phyloP scores from a whole-genome alignment of 2,888 invertebrate species.

The Scelioninae gen. 2 region DNA sequence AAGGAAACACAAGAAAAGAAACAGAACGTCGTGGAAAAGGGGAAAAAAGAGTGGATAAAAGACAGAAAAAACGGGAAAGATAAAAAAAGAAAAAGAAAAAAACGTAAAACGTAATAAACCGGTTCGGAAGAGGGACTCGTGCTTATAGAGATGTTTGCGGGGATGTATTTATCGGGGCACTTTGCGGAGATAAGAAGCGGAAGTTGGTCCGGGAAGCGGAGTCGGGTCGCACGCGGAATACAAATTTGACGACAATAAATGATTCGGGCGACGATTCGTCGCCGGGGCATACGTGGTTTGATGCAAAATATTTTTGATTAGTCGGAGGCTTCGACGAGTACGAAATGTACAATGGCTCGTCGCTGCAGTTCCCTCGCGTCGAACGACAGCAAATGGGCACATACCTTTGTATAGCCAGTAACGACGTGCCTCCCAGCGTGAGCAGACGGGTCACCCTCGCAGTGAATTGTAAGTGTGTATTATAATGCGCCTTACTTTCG shows the following conservation, averaged over 20 bases:
- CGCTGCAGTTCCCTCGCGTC: conserved; percentile 85
- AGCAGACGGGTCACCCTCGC: conserved; percentile 91
- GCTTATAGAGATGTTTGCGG: conserved; percentile 52
- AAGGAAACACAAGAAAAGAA: no score
- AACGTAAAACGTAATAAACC: conserved; percentile 32
- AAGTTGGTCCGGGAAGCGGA: conserved; percentile 21
- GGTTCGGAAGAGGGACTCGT: conserved; percentile 6
- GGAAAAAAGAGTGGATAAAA: no score
- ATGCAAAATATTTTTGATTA: conserved; percentile 56
- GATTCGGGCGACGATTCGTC: conserved; percentile 43
- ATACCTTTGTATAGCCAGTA: conserved; percentile 93
- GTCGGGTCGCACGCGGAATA: conserved; percentile 36
- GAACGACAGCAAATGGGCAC: conserved; percentile 94
- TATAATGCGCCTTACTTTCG: conserved; percentile 56
- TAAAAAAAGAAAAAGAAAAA: no score
- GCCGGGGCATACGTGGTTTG: conserved; percentile 40
- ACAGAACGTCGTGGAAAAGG: no score
- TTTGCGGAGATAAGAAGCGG: conserved; percentile 48
- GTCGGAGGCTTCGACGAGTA: conserved; percentile 51
- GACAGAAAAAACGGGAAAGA: no score
- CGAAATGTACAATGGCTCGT: conserved; percentile 86
- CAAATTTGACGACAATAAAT: conserved; percentile 52
- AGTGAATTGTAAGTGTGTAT: conserved; percentile 87
- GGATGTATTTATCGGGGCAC: conserved; percentile 52
- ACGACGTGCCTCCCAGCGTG: conserved; percentile 93